Evolutionary conservation across 2,797 vertebrate species (phyloP), one percentile per base, ranked within the genome.

Genomic region (Lacerta viridis): DNA sequence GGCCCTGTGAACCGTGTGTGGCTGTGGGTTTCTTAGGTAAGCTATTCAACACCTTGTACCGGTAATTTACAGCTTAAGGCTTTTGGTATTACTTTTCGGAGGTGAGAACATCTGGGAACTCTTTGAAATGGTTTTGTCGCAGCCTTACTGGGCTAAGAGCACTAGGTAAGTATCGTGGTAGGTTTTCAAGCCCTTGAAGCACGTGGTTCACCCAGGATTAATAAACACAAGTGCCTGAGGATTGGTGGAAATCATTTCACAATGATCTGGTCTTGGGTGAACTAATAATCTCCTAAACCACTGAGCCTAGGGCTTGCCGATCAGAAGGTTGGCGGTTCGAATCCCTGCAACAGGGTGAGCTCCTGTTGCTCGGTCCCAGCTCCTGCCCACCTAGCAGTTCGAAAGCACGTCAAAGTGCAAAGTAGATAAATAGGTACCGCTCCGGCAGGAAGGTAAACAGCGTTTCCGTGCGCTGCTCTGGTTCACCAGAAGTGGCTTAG

Each of bases 21-120:
- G 81, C 33, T 76, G 59, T 29, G 33, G 5, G 83, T 76, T 89
- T 89, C 68, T 59, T 81, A 75, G n/a, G 88, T 89, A 66, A 89
- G 15, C 78, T 68, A 85, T 68, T 89, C 41, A 75, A 50, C 71
- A 66, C n/a, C 55, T 89, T 81, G 43, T n/a, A n/a, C n/a, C n/a
- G n/a, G n/a, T 25, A n/a, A 68, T 75, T 85, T 85, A 81, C 78
- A 41, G 10, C 59, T 85, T 75, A 25, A 68, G 55, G 7, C n/a
- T 74, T 55, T 75, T 59, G 83, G 75, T 33, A 85, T 80, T 20
- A 33, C 66, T 55, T 72, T 23, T 43, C 7, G 78, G 41, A 23
- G 4, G 10, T 18, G 61, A 88, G 50, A 69, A 77, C 43, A 77
- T 25, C 81, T 64, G 61, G 20, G 36, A 87, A 59, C 27, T 20